phyloP scores from a whole-genome alignment of 2,113 vertebrate species.

The Motacilla tschutschensis region DNA sequence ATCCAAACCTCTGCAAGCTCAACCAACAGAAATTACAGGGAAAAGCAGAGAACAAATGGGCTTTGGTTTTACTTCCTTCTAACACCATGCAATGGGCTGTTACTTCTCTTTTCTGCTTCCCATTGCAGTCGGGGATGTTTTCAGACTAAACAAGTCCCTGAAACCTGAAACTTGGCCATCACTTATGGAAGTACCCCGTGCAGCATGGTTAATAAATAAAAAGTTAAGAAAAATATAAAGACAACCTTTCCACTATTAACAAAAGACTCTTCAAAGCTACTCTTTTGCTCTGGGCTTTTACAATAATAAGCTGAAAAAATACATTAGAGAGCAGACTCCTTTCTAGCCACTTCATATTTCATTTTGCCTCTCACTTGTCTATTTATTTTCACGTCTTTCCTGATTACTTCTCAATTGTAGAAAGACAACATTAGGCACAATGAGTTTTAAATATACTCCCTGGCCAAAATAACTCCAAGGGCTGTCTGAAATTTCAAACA shows the following conservation, averaged over 20 bases:
- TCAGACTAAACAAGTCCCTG: constrained; percentile 53
- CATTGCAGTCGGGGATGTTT: constrained; percentile 35
- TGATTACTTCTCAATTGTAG: constrained; percentile 62
- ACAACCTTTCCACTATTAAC: constrained; percentile 37
- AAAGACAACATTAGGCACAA: constrained; percentile 56
- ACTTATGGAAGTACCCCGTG: constrained; percentile 31
- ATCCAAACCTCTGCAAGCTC: background rate
- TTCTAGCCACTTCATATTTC: constrained; percentile 67
- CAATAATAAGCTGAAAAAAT: constrained; percentile 65
- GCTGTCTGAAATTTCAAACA: constrained; percentile 46
- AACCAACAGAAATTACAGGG: background rate
- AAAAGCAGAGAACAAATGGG: constrained; percentile 23
- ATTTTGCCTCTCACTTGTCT: constrained; percentile 60
- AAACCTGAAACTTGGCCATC: constrained; percentile 12
- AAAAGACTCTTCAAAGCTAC: constrained; percentile 61
- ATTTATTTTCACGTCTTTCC: constrained; percentile 64
- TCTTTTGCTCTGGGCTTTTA: constrained; percentile 63
- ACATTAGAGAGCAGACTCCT: constrained; percentile 53
- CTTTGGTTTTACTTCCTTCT: background rate
- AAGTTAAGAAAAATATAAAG: constrained; percentile 40
- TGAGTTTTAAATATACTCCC: constrained; percentile 64
- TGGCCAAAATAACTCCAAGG: constrained; percentile 55
- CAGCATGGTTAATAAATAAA: constrained; percentile 56
- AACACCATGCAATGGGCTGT: background rate
- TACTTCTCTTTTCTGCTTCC: constrained; percentile 19